Conservation (phyloP, 2,113 vertebrate genomes). For the Ptychochromis oligacanthus region DNA sequence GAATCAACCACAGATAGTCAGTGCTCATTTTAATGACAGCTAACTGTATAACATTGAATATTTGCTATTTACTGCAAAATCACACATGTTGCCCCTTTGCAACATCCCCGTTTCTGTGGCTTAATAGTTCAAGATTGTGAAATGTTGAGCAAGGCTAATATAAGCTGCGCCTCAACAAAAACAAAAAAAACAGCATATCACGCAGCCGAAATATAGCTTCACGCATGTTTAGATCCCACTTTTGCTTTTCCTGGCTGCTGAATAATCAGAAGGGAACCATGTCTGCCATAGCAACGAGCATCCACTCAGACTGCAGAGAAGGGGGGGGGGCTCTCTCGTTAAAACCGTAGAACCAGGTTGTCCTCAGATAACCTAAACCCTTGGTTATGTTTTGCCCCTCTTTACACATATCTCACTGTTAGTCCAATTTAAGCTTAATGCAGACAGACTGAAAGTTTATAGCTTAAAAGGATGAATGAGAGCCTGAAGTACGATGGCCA, state of each 20-base stretch:
- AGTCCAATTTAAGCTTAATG: neutral
- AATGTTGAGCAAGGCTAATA: neutral
- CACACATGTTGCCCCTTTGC: too few species aligned
- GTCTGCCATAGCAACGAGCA: constrained; percentile 33
- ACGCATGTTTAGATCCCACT: neutral
- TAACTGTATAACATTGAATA: neutral
- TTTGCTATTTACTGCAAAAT: neutral
- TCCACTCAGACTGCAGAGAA: constrained; percentile 13
- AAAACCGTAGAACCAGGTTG: constrained; percentile 6
- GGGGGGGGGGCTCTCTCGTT: neutral
- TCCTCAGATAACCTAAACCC: constrained; percentile 56
- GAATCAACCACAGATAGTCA: neutral
- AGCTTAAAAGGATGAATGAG: neutral
- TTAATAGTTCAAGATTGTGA: neutral
- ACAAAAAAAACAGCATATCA: neutral
- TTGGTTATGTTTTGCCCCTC: neutral
- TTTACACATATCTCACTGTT: neutral
- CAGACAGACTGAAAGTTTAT: too few species aligned
- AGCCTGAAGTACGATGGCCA: neutral
- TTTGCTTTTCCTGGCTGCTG: neutral
- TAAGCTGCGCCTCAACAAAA: neutral
- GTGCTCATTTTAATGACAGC: neutral
- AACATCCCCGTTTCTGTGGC: neutral
- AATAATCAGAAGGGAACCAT: neutral
- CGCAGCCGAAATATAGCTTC: fast-evolving